Evolutionary conservation across 2,113 vertebrate genomes (phyloP), one percentile per base, ranked within the genome.

Genomic region (Glareola pratincola): DNA sequence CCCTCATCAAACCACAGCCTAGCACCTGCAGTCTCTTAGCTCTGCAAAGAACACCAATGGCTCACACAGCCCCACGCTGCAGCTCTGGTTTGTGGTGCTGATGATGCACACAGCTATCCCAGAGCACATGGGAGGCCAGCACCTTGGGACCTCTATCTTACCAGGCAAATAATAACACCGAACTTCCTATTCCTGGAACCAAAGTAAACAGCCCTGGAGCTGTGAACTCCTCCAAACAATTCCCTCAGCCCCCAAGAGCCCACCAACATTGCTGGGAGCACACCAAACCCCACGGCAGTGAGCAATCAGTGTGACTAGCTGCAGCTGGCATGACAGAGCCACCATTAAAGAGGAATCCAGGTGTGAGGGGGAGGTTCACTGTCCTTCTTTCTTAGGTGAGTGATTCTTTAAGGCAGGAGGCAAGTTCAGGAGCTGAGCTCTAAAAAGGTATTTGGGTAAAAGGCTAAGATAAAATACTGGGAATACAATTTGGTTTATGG

Each of bases 261-360:
- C 87, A 89, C 60, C 51, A 72, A 14, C 83, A 18, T 10, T 74
- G 60, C 54, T 75, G 69, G 50, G 67, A 79, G 62, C 78, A 51
- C 36, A 68, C 0, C 14, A 66, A 16, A 10, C 22, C 18, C 21
- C 0, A 0, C 4, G 11, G 30, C 7, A 5, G 36, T 21, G 71
- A 76, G 67, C 39, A 69, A 9, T 76, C 67, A 62, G n/a, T 29
- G 29, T 37, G 32, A 54, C 5, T 30, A 3, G 15, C 39, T 94
- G 63, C 72, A 91, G 72, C 88, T 88, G 92, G 63, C 32, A 77
- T 4, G 18, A 67, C 0, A 3, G 43, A 82, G 43, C 34, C 57
- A n/a, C 39, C 43, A 6, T 24, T 56, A 47, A 63, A 0, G 4
- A 51, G 57, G 5, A 80, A 24, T 48, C 39, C 53, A 69, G 34